phyloP scores from a whole-genome alignment of 2,113 vertebrate genomes.

The Chunga burmeisteri region DNA sequence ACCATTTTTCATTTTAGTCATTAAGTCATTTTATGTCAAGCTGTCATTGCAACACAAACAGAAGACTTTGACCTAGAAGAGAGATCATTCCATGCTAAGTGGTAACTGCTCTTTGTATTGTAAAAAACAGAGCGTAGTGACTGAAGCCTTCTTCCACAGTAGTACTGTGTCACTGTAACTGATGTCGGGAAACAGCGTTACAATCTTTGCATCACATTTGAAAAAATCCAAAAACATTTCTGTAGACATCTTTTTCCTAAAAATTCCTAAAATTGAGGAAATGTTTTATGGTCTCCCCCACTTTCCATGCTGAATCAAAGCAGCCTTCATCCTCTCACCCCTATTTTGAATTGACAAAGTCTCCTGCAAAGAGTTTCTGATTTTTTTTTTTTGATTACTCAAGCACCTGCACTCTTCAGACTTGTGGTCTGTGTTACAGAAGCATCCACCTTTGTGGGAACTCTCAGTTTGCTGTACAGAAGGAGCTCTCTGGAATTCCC shows the following conservation, averaged over 20 bases:
- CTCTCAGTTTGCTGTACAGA: not conserved
- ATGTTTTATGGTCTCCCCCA: not conserved
- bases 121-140: not conserved
- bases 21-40: not conserved
- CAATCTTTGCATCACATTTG: not conserved
- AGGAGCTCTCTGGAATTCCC: not conserved
- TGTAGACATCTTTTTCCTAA: not conserved
- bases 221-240: not conserved
- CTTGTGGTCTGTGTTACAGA: not conserved
- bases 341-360: not conserved
- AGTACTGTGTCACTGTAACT: not conserved
- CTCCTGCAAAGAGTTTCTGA: not conserved
- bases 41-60: not conserved
- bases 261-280: not conserved
- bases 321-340: not conserved
- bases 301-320: not conserved
- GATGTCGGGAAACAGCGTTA: not conserved
- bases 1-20: not conserved
- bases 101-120: not conserved
- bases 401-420: not conserved
- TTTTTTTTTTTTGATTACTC: not conserved
- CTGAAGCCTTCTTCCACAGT: not conserved
- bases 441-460: not conserved
- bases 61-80: not conserved
- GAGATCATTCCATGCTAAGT: not conserved